Conservation (phyloP, 2,888 invertebrate genomes). For the Quadriops clusia region DNA sequence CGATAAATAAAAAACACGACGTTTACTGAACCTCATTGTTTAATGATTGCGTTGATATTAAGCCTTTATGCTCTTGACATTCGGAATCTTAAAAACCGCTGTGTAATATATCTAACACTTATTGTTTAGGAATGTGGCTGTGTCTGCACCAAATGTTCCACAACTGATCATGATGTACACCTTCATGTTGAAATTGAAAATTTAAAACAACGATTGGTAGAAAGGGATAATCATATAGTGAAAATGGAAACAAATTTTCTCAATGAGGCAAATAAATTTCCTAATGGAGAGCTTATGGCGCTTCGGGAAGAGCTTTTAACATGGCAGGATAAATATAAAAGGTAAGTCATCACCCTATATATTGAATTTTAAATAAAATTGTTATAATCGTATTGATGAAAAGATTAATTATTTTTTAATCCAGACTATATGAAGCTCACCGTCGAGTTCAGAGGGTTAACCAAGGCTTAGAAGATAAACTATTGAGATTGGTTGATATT, state of each 20-base stretch:
- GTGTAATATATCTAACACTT: too few species aligned
- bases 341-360: slow-evolving; percentile 36
- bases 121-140: slow-evolving; percentile 50
- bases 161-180: slow-evolving; percentile 46
- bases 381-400: slow-evolving; percentile 1
- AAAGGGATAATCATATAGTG: slow-evolving; percentile 72
- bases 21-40: too few species aligned
- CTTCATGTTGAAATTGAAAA: slow-evolving; percentile 80
- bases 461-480: slow-evolving; percentile 87
- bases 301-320: slow-evolving; percentile 72
- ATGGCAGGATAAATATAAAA: slow-evolving; percentile 89
- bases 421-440: slow-evolving; percentile 82
- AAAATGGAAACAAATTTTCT: slow-evolving; percentile 79
- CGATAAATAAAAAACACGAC: too few species aligned
- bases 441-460: slow-evolving; percentile 89
- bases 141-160: slow-evolving; percentile 42
- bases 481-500: slow-evolving; percentile 82
- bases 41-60: too few species aligned
- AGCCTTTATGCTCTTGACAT: too few species aligned
- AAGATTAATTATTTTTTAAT: slow-evolving; percentile 13
- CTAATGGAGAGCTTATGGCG: slow-evolving; percentile 61
- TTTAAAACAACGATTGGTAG: slow-evolving; percentile 67
- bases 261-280: slow-evolving; percentile 45
- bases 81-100: too few species aligned
- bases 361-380: neutral